phyloP scores from a whole-genome alignment of 2,888 invertebrate species.

The Apamea sordens region DNA sequence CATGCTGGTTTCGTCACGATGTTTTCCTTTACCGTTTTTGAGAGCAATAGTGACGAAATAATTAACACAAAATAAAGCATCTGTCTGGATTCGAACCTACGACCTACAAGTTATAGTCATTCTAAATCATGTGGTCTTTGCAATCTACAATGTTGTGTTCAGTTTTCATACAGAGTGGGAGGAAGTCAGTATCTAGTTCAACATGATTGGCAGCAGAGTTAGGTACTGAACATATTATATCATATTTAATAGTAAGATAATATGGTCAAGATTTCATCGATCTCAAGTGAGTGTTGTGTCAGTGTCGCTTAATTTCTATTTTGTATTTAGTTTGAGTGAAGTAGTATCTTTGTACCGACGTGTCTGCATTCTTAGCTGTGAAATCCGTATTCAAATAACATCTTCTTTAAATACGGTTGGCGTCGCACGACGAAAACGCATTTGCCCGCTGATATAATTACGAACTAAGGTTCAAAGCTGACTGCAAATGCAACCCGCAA shows the following conservation, averaged over 20 bases:
- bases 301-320: neutral
- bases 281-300: neutral
- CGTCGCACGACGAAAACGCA: neutral
- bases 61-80: neutral
- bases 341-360: neutral
- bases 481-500: constrained; percentile 22
- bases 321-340: neutral
- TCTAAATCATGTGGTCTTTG: too few species aligned
- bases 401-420: neutral
- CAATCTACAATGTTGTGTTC: neutral
- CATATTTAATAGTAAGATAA: neutral
- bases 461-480: constrained; percentile 17
- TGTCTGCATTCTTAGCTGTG: neutral
- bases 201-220: neutral
- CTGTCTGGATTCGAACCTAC: neutral
- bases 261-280: neutral
- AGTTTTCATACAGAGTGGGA: neutral
- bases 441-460: constrained; percentile 17
- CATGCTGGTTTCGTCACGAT: neutral
- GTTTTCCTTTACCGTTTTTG: neutral
- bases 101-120: neutral
- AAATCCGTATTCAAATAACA: neutral
- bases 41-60: neutral
- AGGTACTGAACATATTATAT: neutral
- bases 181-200: neutral